Base-by-base conservation (phyloP, 2,888 invertebrate genomes). In the Buathra laborator region DNA sequence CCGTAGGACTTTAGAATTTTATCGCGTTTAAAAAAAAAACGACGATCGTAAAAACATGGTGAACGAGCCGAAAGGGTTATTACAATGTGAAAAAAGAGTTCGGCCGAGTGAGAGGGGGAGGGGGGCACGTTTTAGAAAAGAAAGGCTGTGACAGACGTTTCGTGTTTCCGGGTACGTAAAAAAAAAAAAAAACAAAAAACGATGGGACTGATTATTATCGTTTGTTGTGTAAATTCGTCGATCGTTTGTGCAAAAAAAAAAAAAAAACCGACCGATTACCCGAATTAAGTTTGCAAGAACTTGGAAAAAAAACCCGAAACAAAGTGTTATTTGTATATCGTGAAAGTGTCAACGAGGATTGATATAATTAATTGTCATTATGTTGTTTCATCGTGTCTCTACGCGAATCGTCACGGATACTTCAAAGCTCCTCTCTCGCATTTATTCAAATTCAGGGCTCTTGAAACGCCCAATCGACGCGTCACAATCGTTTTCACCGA, bases 141-240 rank as follows among this genome's bases (percentile, higher is more conserved):
- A 89, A 89, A 91, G 93, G 92, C 93, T 93, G 93, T 92, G 93
- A 92, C 89, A 89, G 90, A 92, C 83, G 88, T 89, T 86, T 89
- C 87, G 84, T 87, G 24, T 56, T 88, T 88, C 81, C 86, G 90
- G 86, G 87, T 16, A 88, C 86, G 88, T 81, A 89, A 87, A 67
- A 79, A 88, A 88, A 87, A 53, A 43, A 43, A 53, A 51, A 67
- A 48, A 24, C n/a, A n/a, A 14, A 71, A 64, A 64, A 53, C 32
- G 71, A 53, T 71, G 51, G 70, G 77, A 75, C 62, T 83, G 53
- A 71, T 84, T 77, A 82, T 77, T 84, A 75, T 70, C 70, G 71
- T 79, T 68, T 51, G 62, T 85, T 80, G 76, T 80, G 76, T 53
- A 67, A 83, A 82, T 66, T 85, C 48, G n/a, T 72, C 56, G 48